phyloP scores from a whole-genome alignment of 2,888 invertebrate genomes.

The Aquatica leii region DNA sequence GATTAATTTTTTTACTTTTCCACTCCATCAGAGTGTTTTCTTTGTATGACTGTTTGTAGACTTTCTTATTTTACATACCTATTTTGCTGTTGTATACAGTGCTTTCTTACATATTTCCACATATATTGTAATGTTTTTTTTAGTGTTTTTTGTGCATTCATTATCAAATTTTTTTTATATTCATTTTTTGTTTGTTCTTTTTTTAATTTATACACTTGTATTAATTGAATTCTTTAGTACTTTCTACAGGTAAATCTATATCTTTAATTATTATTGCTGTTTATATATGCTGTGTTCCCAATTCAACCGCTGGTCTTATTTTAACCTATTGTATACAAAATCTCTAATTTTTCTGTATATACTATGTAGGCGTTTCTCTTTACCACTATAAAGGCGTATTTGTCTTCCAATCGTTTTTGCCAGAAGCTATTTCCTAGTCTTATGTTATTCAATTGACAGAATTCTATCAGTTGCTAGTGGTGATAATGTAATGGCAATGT shows the following conservation, averaged over 20 bases:
- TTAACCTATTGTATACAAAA: neutral
- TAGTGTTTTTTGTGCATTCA: neutral
- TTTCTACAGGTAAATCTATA: neutral
- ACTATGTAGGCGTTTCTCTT: neutral
- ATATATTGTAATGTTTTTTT: neutral
- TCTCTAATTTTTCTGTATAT: neutral
- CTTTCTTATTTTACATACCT: no score
- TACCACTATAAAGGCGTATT: neutral
- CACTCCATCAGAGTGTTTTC: no score
- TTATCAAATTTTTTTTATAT: neutral
- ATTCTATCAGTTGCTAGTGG: no score
- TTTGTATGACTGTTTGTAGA: no score
- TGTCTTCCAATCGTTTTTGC: neutral
- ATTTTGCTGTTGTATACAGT: no score
- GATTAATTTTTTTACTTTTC: no score
- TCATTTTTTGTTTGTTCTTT: neutral
- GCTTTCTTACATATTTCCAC: no score
- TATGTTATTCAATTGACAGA: no score
- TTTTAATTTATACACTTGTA: neutral
- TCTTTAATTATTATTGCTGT: neutral
- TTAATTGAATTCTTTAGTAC: neutral
- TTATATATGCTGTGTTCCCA: neutral
- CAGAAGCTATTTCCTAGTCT: neutral
- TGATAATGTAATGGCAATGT: no score
- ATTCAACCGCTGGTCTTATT: neutral